Evolutionary conservation across 2,113 vertebrate species (phyloP).

Genomic region (Pao palembangensis): DNA sequence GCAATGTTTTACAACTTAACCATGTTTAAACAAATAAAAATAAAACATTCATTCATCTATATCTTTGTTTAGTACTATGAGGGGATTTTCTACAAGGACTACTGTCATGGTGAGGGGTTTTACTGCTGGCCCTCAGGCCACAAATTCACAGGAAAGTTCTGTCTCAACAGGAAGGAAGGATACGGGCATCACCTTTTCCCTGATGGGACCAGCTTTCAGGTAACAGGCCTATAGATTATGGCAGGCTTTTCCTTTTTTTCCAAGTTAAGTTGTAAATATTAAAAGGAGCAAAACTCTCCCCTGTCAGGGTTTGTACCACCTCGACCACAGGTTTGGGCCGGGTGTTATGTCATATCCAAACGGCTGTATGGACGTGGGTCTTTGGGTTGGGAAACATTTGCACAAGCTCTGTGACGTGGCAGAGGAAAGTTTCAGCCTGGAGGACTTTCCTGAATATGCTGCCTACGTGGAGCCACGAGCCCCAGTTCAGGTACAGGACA

Average conservation of each 20-base stretch:
- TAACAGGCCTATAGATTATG: conserved; percentile 30
- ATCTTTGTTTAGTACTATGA: conserved; percentile 71
- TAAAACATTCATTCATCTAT: background rate
- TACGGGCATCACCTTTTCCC: conserved; percentile 76
- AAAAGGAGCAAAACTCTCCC: rapidly evolving
- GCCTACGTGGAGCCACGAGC: conserved; percentile 15
- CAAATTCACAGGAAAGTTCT: conserved; percentile 81
- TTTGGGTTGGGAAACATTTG: conserved; percentile 78
- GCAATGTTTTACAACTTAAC: background rate
- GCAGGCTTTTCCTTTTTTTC: background rate
- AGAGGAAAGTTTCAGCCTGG: conserved; percentile 68
- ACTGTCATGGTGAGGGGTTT: conserved; percentile 76
- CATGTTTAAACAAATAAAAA: background rate
- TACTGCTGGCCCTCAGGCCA: conserved; percentile 80
- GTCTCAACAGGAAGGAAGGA: conserved; percentile 83
- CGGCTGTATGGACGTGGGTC: conserved; percentile 78
- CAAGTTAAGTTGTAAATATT: background rate
- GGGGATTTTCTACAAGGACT: conserved; percentile 83
- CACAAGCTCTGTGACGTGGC: conserved; percentile 70
- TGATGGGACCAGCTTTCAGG: conserved; percentile 78
- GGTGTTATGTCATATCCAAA: conserved; percentile 77
- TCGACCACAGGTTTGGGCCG: conserved; percentile 80
- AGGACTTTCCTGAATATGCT: conserved; percentile 66
- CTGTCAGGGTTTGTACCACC: conserved; percentile 82
- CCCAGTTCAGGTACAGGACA: conserved; percentile 28